Conservation (phyloP, 2,113 vertebrate species). For the Plotosus lineatus region DNA sequence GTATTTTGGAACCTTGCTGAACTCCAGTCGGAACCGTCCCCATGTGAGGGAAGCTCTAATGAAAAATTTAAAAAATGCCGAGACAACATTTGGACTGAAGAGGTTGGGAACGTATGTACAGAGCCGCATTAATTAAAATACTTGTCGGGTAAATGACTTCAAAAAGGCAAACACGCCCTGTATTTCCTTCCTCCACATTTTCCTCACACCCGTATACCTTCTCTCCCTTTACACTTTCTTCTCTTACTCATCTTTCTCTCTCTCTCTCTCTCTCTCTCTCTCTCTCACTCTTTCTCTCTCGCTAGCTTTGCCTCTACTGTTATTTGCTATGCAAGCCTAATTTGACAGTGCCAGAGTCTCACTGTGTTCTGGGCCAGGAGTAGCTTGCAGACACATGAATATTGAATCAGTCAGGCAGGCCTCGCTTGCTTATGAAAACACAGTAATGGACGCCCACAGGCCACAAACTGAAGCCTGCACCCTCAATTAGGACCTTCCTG, state of each 20-base stretch:
- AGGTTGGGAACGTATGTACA: not conserved
- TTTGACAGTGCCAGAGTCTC: constrained; percentile 77
- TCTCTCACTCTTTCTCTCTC: constrained; percentile 24
- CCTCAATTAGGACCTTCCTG: constrained; percentile 85
- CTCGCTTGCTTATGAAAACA: constrained; percentile 86
- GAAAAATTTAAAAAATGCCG: not conserved
- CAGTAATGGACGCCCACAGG: constrained; percentile 83
- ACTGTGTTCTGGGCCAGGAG: constrained; percentile 72
- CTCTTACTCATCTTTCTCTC: constrained; percentile 51
- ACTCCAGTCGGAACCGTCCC: too few relatives aligned
- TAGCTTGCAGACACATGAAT: constrained; percentile 85
- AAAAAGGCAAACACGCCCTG: not conserved
- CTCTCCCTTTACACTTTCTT: constrained; percentile 31
- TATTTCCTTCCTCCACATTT: not conserved
- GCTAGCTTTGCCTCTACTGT: constrained; percentile 59
- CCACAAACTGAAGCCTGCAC: constrained; percentile 83
- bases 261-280: constrained; percentile 42
- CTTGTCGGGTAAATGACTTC: not conserved
- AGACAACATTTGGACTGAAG: not conserved
- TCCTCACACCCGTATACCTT: not conserved
- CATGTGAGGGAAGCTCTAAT: too few relatives aligned
- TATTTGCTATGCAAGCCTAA: constrained; percentile 82
- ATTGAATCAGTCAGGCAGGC: constrained; percentile 83
- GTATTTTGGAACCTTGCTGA: too few relatives aligned
- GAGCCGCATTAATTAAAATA: not conserved